These are phyloP conservation scores for Seriola dumerili DNA, from an alignment of 2,113 vertebrate genomes.

Conservation along the genomic window DNA sequence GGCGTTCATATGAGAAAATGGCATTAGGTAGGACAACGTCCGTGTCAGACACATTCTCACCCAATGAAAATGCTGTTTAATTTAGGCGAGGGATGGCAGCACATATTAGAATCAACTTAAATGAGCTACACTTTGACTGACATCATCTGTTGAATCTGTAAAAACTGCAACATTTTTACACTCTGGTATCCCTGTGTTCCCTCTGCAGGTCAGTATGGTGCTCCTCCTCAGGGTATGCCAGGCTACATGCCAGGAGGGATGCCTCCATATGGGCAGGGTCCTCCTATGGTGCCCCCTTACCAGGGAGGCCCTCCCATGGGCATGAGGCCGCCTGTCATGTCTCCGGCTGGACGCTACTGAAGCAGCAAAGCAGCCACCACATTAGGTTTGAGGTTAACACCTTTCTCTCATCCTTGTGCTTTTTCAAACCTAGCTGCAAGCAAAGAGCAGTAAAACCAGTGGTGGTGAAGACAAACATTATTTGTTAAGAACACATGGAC, in stretches of 20 bases:
- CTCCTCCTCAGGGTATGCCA: conserved; percentile 96
- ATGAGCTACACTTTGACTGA: not conserved
- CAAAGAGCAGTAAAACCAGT: conserved; percentile 91
- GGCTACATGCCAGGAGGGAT: conserved; percentile 96
- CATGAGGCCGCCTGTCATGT: conserved; percentile 99
- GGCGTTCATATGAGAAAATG: too few relatives aligned
- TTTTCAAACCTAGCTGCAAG: conserved; percentile 88
- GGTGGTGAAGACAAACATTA: conserved; percentile 89
- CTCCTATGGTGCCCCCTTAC: conserved; percentile 95
- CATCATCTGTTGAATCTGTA: too few relatives aligned
- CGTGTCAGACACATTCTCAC: too few relatives aligned
- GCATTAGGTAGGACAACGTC: too few relatives aligned
- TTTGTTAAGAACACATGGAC: conserved; percentile 88
- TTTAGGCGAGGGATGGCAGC: too few relatives aligned
- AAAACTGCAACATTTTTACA: not conserved
- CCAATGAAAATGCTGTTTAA: too few relatives aligned
- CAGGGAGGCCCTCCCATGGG: conserved; percentile 98
- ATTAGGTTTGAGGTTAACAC: conserved; percentile 99
- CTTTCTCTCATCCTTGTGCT: conserved; percentile 89
- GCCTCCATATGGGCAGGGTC: conserved; percentile 96
- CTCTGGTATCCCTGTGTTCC: conserved; percentile 1
- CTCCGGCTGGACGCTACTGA: conserved; percentile 99
- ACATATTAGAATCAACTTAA: not conserved
- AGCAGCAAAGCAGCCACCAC: conserved; percentile 85
- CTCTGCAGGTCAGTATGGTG: conserved; percentile 93